Base-by-base conservation (phyloP, 1,140 invertebrate genomes). In the Linepithema humile region DNA sequence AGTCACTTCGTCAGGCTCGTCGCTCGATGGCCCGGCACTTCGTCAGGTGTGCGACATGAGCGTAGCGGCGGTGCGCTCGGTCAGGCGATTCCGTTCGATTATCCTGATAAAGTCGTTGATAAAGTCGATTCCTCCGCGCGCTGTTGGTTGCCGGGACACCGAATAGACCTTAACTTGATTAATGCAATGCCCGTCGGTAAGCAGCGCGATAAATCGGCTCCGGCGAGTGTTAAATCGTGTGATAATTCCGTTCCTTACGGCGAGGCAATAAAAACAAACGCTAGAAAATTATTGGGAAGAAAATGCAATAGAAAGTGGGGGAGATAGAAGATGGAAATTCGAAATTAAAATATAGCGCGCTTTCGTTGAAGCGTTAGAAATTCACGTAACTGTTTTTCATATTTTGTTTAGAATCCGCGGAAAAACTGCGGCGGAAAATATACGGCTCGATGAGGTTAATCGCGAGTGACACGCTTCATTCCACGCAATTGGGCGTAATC, bases 71-170 rank as follows among this genome's bases (percentile, higher is more conserved):
- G 45, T 40, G 64, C 67, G 82, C 43, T 59, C 55, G 72, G 72
- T 77, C 70, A 20, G 55, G 17, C 78, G 73, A 75, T 85, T 86
- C 70, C 70, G 78, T 89, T 89, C 87, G 87, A 89, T 89, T 89
- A 89, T 89, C 88, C 85, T 59, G 87, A 88, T 89, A 88, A 88
- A 88, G 83, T 88, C 86, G 65, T 84, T 88, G 87, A 88, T 88
- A 88, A 88, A 88, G 77, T 85, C 73, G 72, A 64, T 83, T 59
- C 45, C 69, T 55, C 35, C 53, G 65, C 72, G 65, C 83, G 64
- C 55, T 69, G 48, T 23, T 50, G 35, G 53, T 35, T 32, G 26
- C 53, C 45, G n/a, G 32, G 26, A 70, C 45, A 15, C 23, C 43
- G 59, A 26, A 23, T 50, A 57, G 62, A 67, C 73, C 77, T 77